Conservation (phyloP, 1,140 invertebrate species). For the Adoxophyes honmai region DNA sequence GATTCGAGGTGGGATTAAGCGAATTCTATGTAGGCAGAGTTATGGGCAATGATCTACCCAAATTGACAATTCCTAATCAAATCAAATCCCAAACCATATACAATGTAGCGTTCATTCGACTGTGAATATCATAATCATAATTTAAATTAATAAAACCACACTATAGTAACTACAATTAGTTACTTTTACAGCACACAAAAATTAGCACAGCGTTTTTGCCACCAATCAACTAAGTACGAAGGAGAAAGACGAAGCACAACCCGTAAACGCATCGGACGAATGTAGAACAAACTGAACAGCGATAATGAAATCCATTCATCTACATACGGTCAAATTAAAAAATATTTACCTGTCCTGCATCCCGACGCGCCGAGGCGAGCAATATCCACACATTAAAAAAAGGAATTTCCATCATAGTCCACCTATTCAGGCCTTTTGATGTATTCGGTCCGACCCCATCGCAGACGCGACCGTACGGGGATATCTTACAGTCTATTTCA, state of each 20-base stretch:
- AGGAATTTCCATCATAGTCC: conserved; percentile 40
- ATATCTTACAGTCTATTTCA: conserved; percentile 22
- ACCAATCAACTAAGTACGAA: too few species aligned
- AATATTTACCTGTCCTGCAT: conserved; percentile 45
- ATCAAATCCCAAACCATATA: too few species aligned
- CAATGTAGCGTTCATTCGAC: too few species aligned
- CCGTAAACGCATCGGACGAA: background rate
- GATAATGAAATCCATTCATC: conserved; percentile 14
- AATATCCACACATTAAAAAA: conserved; percentile 53
- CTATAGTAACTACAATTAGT: too few species aligned
- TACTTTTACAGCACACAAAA: too few species aligned
- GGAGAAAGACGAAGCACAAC: background rate
- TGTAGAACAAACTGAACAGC: conserved; percentile 2
- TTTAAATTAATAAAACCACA: too few species aligned
- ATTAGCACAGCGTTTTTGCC: too few species aligned
- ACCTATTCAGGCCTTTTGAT: conserved; percentile 32
- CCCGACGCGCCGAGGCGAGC: conserved; percentile 31
- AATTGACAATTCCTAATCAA: too few species aligned
- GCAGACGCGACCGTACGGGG: conserved; percentile 19
- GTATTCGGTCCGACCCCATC: conserved; percentile 13
- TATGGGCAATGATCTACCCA: too few species aligned
- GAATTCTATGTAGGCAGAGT: too few species aligned
- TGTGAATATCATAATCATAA: too few species aligned
- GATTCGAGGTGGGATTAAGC: too few species aligned
- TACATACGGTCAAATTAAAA: conserved; percentile 17